These are phyloP conservation scores for Oreochromis tanganicae DNA, from an alignment of 2,113 vertebrate genomes.

Conservation along the genomic window DNA sequence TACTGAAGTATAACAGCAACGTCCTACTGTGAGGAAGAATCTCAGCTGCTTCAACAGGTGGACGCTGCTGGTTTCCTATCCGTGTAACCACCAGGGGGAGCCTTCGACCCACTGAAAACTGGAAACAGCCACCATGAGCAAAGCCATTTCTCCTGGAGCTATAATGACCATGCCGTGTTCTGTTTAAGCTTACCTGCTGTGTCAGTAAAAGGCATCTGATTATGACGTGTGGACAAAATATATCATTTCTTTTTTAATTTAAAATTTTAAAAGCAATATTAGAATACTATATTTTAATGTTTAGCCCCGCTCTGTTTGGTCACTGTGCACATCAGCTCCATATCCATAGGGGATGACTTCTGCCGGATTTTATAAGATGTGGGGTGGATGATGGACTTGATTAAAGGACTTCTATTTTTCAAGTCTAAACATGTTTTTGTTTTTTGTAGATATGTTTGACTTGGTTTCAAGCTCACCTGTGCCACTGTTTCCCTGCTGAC, in stretches of 20 bases:
- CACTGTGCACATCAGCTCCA: constrained; percentile 17
- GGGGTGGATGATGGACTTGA: background rate
- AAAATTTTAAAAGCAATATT: background rate
- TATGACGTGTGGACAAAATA: background rate
- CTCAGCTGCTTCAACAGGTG: background rate
- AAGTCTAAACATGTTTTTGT: background rate
- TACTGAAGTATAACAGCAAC: constrained; percentile 83
- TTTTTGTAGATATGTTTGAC: background rate
- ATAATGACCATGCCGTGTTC: background rate
- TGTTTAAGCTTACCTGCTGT: constrained; percentile 27
- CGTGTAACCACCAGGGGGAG: constrained; percentile 49
- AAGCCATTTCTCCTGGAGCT: constrained; percentile 2
- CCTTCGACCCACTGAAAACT: background rate
- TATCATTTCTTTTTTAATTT: constrained; percentile 28
- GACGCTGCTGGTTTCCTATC: background rate
- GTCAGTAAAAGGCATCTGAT: background rate
- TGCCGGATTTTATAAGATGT: background rate
- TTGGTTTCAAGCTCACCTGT: constrained; percentile 58
- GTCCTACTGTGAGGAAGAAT: background rate
- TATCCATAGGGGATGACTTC: background rate
- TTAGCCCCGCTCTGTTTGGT: background rate
- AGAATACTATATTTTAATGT: background rate
- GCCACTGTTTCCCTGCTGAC: constrained; percentile 70
- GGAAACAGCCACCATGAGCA: background rate
- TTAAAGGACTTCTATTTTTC: background rate